Evolutionary conservation across 2,113 vertebrate species (phyloP), one percentile per base, ranked within the genome.

Genomic region (Mormyrus lacerda): DNA sequence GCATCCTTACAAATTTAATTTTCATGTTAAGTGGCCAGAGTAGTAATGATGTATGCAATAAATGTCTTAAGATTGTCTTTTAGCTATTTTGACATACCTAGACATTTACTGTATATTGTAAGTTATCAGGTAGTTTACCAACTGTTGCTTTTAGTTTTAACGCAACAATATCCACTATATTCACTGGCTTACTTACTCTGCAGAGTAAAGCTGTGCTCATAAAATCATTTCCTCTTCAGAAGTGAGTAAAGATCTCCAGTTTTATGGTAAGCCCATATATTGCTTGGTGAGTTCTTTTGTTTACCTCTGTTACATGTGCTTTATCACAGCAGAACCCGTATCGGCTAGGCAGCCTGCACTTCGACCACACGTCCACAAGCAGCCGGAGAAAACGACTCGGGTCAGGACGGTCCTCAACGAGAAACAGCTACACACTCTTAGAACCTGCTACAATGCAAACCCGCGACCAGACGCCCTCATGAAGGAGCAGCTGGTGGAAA

Each of bases 401-500:
- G 98, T 99, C 90, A 95, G 98, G 91, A 99, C 98, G 8, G 98
- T 99, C 91, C 97, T 99, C 42, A 99, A 99, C 90, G 98, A 99
- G 94, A 99, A 99, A 93, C 98, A 99, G 95, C 97, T 99, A 91
- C 98, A 99, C 95, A 99, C 98, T 69, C 94, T 99, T 95, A 96
- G 98, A 94, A 99, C 98, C 90, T 99, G 98, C 94, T 99, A 99
- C 76, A 98, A 98, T 47, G 98, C 98, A 92, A 99, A 99, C 94
- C 98, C 98, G 73, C 93, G 98, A 93, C 98, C 98, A 0, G 98
- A 99, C 5, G 98, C 98, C 0, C 98, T 99, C 27, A 99, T 99
- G 98, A 99, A 99, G 95, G 98, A 99, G 94, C 98, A 99, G 90
- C 96, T 99, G 87, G 98, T 99, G 93, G 98, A 99, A 96, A 99